Conservation (phyloP, 1,140 invertebrate species). For the Drosophila persimilis region DNA sequence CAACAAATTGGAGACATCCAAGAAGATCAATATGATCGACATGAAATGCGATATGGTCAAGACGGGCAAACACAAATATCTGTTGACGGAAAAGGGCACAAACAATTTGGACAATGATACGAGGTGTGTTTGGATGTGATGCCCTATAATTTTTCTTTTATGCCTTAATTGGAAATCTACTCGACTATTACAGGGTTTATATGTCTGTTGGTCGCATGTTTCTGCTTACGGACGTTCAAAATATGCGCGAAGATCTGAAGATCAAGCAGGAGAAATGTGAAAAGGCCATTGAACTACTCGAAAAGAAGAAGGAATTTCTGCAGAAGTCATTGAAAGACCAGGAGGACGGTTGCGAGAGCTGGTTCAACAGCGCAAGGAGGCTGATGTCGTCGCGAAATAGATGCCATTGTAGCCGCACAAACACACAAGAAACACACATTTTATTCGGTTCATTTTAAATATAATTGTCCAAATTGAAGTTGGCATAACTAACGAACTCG, state of each 20-base stretch:
- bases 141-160: not conserved
- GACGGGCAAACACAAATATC: constrained; percentile 80
- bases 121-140: constrained; percentile 41
- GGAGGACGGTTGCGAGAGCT: constrained; percentile 79
- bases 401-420: not conserved
- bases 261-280: constrained; percentile 80
- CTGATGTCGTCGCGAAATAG: constrained; percentile 61
- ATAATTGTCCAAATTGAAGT: constrained; percentile 89
- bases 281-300: constrained; percentile 70
- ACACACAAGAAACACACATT: constrained; percentile 13
- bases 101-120: constrained; percentile 68
- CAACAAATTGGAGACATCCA: constrained; percentile 80
- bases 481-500: constrained; percentile 95
- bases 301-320: constrained; percentile 79
- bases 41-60: constrained; percentile 81
- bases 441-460: constrained; percentile 70
- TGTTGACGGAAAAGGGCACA: constrained; percentile 75
- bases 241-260: constrained; percentile 75
- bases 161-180: not conserved
- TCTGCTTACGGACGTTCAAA: constrained; percentile 73
- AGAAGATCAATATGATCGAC: constrained; percentile 82
- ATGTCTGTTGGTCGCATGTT: constrained; percentile 82
- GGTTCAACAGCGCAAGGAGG: constrained; percentile 79
- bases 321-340: constrained; percentile 78
- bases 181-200: constrained; percentile 59